phyloP scores from a whole-genome alignment of 2,797 vertebrate species.

The Myotis daubentonii region DNA sequence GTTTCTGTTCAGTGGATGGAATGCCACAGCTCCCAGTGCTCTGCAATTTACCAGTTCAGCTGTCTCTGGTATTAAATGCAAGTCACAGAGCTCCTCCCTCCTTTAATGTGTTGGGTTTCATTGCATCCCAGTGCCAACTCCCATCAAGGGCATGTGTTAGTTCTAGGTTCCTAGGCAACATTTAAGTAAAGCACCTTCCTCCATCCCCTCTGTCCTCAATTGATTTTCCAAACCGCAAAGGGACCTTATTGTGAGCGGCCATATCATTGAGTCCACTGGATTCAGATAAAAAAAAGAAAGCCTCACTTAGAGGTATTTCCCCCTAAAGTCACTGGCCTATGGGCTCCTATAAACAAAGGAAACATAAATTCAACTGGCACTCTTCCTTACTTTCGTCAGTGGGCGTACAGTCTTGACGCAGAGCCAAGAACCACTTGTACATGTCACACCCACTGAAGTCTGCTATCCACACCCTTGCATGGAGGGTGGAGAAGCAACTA shows the following conservation, averaged over 20 bases:
- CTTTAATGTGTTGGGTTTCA: constrained; percentile 42
- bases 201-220: not conserved
- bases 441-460: not conserved
- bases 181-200: constrained; percentile 2
- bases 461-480: not conserved
- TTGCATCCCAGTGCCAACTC: constrained; percentile 10
- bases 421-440: constrained; percentile 50
- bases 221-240: constrained; percentile 51
- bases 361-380: constrained; percentile 44
- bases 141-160: not conserved
- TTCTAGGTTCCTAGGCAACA: constrained; percentile 9
- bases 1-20: not conserved
- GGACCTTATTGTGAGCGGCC: not conserved
- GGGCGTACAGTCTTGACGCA: not conserved
- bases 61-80: constrained; percentile 39
- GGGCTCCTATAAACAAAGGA: constrained; percentile 28
- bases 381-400: constrained; percentile 48
- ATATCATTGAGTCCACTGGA: not conserved
- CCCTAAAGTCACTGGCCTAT: not conserved
- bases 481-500: not conserved
- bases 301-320: not conserved
- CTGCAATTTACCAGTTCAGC: not conserved
- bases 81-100: not conserved
- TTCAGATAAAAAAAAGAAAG: constrained; percentile 46
- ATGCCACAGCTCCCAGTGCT: not conserved